Percentiles rank a stretch among this genome's conserved stretches.
phyloP scores from a whole-genome alignment of 2,113 vertebrate genomes.

The Brachyhypopomus gauderio region DNA sequence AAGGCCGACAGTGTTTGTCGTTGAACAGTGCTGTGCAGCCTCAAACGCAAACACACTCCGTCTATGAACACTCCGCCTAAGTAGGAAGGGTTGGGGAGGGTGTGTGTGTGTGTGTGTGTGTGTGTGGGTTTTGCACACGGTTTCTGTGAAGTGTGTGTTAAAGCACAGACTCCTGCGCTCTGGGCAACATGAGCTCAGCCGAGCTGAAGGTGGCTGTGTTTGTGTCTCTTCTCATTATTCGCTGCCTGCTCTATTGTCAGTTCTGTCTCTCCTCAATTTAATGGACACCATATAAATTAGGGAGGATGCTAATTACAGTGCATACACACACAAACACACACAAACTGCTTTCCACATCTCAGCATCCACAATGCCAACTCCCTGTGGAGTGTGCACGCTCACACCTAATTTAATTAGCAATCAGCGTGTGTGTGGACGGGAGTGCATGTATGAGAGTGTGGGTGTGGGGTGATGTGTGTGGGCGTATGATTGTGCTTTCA shows the following conservation, averaged over 20 bases:
- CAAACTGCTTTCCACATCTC: constrained; percentile 38
- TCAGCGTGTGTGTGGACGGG: neutral
- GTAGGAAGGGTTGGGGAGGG: neutral
- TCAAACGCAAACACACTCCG: constrained; percentile 25
- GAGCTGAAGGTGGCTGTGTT: constrained; percentile 16
- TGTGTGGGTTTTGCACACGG: neutral
- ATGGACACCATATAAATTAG: constrained; percentile 55
- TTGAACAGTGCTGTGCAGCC: constrained; percentile 12
- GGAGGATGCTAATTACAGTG: constrained; percentile 49
- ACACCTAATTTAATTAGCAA: constrained; percentile 59
- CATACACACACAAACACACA: constrained; percentile 16
- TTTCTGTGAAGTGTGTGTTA: neutral
- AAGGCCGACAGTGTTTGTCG: constrained; percentile 19
- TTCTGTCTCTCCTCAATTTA: constrained; percentile 39
- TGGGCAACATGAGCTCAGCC: neutral
- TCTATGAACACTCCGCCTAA: constrained; percentile 24
- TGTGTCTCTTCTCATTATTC: constrained; percentile 51
- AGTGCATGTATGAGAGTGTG: constrained; percentile 27
- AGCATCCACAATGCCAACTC: constrained; percentile 44
- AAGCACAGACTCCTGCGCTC: neutral
- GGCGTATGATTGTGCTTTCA: neutral
- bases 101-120: too few relatives aligned
- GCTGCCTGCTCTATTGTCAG: constrained; percentile 42
- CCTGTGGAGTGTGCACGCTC: constrained; percentile 39
- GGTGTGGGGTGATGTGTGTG: constrained; percentile 8